phyloP scores from a whole-genome alignment of 1,140 invertebrate genomes.

The Brevipalpus yothersi region DNA sequence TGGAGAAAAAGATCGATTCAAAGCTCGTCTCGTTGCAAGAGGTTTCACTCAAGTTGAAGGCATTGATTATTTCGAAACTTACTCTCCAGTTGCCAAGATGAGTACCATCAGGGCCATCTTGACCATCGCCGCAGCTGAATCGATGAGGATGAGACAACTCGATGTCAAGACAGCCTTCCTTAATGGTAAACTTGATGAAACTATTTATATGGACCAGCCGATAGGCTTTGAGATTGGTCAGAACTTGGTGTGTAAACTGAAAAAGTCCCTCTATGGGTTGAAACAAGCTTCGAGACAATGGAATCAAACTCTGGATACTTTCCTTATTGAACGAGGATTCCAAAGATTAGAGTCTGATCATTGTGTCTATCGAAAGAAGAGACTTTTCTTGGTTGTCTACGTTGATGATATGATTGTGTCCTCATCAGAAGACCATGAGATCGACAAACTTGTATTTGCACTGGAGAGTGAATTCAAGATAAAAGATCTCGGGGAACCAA shows the following conservation, averaged over 20 bases:
- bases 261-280: constrained; percentile 17
- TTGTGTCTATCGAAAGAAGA: not conserved
- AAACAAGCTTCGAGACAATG: too few species aligned
- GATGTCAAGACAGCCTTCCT: constrained; percentile 5
- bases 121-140: not conserved
- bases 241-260: constrained; percentile 1
- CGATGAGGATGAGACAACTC: not conserved
- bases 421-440: not conserved
- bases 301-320: constrained; percentile 11
- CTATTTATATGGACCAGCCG: too few species aligned
- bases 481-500: constrained; percentile 1
- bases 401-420: constrained; percentile 2
- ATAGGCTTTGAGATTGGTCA: not conserved
- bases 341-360: not conserved
- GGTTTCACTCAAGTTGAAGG: constrained; percentile 17
- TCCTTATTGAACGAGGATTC: not conserved
- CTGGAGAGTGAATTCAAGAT: constrained; percentile 1
- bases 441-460: not conserved
- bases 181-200: too few species aligned
- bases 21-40: constrained; percentile 18
- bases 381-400: constrained; percentile 5
- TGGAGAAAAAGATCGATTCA: constrained; percentile 6
- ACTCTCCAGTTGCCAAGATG: constrained; percentile 2
- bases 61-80: constrained; percentile 8
- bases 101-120: not conserved